phyloP scores from a whole-genome alignment of 2,888 invertebrate genomes.

The Alcis repandata region DNA sequence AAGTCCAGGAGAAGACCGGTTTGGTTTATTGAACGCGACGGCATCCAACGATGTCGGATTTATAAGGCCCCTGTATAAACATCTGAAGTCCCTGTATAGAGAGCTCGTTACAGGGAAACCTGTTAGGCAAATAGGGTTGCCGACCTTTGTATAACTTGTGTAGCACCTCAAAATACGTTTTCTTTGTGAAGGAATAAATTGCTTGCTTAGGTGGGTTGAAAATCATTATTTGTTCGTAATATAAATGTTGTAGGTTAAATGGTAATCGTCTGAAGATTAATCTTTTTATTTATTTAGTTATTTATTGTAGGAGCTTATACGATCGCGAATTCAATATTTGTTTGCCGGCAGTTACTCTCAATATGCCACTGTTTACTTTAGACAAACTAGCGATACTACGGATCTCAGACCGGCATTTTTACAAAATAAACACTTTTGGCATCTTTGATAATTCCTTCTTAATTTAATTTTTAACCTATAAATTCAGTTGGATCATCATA shows the following conservation, averaged over 20 bases:
- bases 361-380: too few relatives aligned
- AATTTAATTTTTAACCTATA: too few relatives aligned
- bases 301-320: too few relatives aligned
- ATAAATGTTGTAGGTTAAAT: neutral
- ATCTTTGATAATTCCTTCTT: too few relatives aligned
- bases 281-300: neutral
- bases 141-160: constrained; percentile 43
- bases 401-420: too few relatives aligned
- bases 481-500: too few relatives aligned
- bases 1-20: constrained; percentile 76
- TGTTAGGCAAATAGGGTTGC: constrained; percentile 50
- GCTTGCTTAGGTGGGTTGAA: neutral
- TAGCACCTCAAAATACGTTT: constrained; percentile 9
- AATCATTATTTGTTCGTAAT: neutral
- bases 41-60: constrained; percentile 73
- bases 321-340: too few relatives aligned
- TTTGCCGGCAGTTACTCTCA: too few relatives aligned
- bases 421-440: too few relatives aligned
- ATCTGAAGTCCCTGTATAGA: constrained; percentile 28
- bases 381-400: too few relatives aligned
- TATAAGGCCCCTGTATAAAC: constrained; percentile 72
- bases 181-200: constrained; percentile 6
- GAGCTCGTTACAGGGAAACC: constrained; percentile 61
- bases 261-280: constrained; percentile 3
- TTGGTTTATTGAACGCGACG: constrained; percentile 77